Percentiles rank a stretch among this genome's conserved stretches.
These are phyloP conservation scores for Sternarchorhynchus goeldii DNA, from an alignment of 2,797 vertebrate genomes.

Conservation along the genomic window DNA sequence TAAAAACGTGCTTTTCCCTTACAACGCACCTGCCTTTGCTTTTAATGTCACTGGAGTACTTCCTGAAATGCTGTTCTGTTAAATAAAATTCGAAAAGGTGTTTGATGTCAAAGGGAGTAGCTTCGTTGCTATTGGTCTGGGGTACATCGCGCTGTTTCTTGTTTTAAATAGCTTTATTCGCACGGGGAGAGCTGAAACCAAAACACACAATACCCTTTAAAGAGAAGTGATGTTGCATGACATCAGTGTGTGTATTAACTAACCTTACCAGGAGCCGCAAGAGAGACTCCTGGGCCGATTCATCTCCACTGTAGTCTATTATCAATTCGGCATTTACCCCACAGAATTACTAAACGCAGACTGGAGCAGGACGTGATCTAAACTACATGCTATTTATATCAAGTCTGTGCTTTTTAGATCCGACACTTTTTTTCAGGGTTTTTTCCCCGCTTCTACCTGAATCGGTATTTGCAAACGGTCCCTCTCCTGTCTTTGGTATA, in stretches of 20 bases:
- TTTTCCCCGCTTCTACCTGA: constrained; percentile 42
- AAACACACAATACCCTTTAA: constrained; percentile 75
- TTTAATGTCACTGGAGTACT: constrained; percentile 67
- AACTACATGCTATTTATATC: constrained; percentile 61
- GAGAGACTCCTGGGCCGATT: constrained; percentile 66
- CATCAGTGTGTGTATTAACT: constrained; percentile 78
- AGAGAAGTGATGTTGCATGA: constrained; percentile 70
- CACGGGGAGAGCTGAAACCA: constrained; percentile 67
- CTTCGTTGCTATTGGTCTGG: constrained; percentile 74
- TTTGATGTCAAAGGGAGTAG: constrained; percentile 76
- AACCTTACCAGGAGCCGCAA: constrained; percentile 68
- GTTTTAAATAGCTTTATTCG: constrained; percentile 77
- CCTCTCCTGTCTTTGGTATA: constrained; percentile 39
- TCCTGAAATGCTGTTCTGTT: constrained; percentile 73
- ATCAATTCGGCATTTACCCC: constrained; percentile 36
- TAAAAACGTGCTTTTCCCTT: constrained; percentile 65
- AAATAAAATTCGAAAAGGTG: constrained; percentile 77
- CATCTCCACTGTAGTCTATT: constrained; percentile 63
- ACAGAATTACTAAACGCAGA: constrained; percentile 61
- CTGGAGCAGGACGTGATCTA: constrained; percentile 49
- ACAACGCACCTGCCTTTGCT: constrained; percentile 69
- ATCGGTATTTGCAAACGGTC: constrained; percentile 54
- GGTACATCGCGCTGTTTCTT: constrained; percentile 75
- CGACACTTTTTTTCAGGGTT: constrained; percentile 44
- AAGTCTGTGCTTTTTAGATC: constrained; percentile 53